A percentile compares a stretch with the other conserved stretches of the same genome.
These are phyloP conservation scores for Crocallis elinguaria DNA, from an alignment of 2,888 invertebrate genomes.

Conservation along the genomic window DNA sequence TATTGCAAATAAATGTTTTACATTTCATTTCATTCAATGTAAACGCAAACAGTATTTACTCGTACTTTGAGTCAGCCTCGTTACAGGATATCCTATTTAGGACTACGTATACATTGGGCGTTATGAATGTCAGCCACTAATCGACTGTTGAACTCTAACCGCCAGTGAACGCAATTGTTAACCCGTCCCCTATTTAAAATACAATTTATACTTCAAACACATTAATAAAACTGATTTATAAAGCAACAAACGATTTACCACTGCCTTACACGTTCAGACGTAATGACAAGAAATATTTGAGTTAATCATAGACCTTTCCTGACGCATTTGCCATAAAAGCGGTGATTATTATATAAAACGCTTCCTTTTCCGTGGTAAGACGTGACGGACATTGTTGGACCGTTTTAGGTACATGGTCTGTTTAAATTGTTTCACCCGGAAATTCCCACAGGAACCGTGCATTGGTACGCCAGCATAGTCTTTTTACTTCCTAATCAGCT, in stretches of 20 bases:
- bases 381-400: slow-evolving; percentile 2
- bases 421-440: neutral
- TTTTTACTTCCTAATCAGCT: too few relatives aligned
- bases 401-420: neutral
- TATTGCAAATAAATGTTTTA: too few relatives aligned
- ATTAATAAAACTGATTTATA: neutral
- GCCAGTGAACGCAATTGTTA: neutral
- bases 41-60: too few relatives aligned
- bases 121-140: neutral
- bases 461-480: too few relatives aligned
- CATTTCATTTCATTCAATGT: too few relatives aligned
- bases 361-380: slow-evolving; percentile 14
- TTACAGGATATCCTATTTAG: too few relatives aligned
- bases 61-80: too few relatives aligned
- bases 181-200: neutral
- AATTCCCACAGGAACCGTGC: too few relatives aligned
- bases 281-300: slow-evolving; percentile 17
- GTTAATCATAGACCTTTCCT: slow-evolving; percentile 9
- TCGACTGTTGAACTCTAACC: neutral
- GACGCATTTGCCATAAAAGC: slow-evolving; percentile 6
- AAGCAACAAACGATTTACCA: slow-evolving; percentile 12
- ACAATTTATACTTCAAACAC: neutral
- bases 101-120: neutral
- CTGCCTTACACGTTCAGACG: neutral
- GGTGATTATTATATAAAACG: slow-evolving; percentile 8